Conservation (phyloP, 2,113 vertebrate species). For the Chloroceryle aenea region DNA sequence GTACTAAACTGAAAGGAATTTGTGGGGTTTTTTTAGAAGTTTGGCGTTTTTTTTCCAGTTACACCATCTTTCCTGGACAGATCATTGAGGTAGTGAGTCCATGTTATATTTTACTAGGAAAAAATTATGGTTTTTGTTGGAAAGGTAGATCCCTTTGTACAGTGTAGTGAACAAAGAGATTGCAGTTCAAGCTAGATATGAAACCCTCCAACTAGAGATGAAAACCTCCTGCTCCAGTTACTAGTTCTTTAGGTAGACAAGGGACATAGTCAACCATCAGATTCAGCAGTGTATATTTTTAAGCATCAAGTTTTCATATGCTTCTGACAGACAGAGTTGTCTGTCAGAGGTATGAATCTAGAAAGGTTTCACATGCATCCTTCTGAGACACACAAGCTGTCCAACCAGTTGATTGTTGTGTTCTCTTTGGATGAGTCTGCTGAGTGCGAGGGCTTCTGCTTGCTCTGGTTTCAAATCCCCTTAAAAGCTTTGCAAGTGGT, state of each 20-base stretch:
- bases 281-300: neutral
- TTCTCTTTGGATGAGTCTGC: neutral
- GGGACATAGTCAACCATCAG: neutral
- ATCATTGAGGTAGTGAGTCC: neutral
- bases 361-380: neutral
- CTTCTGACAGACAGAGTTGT: neutral
- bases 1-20: neutral
- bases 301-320: neutral
- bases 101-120: conserved; percentile 6
- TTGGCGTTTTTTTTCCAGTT: neutral
- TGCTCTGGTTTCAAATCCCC: neutral
- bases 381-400: neutral
- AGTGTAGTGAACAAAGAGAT: neutral
- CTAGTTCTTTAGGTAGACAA: neutral
- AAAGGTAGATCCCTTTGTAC: neutral
- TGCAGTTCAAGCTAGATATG: neutral
- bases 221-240: neutral
- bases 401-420: neutral
- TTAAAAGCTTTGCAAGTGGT: neutral
- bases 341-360: neutral
- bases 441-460: neutral
- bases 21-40: neutral
- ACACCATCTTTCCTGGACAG: neutral
- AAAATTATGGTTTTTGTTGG: neutral
- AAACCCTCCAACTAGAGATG: neutral